phyloP scores from a whole-genome alignment of 2,797 vertebrate species.

The Remorina albescens region DNA sequence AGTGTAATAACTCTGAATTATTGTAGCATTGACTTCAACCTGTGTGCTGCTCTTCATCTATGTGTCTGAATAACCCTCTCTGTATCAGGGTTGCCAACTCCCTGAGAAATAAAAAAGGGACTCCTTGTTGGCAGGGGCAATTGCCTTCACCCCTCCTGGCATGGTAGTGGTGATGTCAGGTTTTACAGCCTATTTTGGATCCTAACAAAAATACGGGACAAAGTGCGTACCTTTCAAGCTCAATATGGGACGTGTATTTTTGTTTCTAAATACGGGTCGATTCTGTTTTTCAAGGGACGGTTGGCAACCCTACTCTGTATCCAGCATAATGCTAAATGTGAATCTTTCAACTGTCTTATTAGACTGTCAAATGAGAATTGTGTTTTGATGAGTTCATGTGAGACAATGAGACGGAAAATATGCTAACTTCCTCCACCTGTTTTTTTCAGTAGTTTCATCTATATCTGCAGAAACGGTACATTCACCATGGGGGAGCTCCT shows the following conservation, averaged over 20 bases:
- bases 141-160: no score
- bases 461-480: slow-evolving; percentile 41
- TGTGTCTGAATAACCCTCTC: background rate
- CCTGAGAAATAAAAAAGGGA: no score
- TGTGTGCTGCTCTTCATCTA: background rate
- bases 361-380: slow-evolving; percentile 17
- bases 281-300: no score
- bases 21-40: slow-evolving; percentile 6
- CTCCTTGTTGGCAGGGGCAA: no score
- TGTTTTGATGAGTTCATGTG: slow-evolving; percentile 29
- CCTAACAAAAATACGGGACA: no score
- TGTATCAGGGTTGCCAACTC: no score
- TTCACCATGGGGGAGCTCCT: slow-evolving; percentile 41
- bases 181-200: no score
- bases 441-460: slow-evolving; percentile 39
- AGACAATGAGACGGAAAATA: slow-evolving; percentile 16
- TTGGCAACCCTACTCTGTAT: no score
- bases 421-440: slow-evolving; percentile 4
- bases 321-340: background rate
- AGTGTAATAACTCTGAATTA: slow-evolving; percentile 8
- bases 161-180: no score
- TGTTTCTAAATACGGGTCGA: no score
- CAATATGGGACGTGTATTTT: no score
- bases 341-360: slow-evolving; percentile 1
- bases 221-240: no score